Evolutionary conservation across 2,113 vertebrate genomes (phyloP).

Genomic region (Sylvilagus bachmani): DNA sequence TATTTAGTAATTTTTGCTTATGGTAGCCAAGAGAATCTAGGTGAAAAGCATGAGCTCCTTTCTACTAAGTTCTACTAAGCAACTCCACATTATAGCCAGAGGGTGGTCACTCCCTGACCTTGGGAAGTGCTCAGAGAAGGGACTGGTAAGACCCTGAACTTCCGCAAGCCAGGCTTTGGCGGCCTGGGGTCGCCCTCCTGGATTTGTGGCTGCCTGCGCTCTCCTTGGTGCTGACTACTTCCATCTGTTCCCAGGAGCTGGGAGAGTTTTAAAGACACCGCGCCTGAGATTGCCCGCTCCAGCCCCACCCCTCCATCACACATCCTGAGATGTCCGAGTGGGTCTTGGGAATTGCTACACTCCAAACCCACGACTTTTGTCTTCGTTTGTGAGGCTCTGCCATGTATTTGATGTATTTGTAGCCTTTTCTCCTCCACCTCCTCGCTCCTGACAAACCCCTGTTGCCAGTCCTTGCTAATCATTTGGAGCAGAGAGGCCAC

Average conservation of each 20-base stretch:
- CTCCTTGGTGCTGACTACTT: background rate
- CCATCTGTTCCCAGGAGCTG: background rate
- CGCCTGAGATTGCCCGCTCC: background rate
- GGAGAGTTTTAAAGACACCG: background rate
- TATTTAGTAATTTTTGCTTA: background rate
- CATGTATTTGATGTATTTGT: background rate
- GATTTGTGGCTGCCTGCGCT: background rate
- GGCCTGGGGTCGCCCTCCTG: fast-evolving
- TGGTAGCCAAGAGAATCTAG: background rate
- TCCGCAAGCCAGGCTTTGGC: background rate
- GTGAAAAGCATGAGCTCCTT: background rate
- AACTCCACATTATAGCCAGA: fast-evolving
- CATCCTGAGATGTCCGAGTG: fast-evolving
- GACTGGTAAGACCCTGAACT: too few species aligned
- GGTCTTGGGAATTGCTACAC: too few species aligned
- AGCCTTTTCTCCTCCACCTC: background rate
- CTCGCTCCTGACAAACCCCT: background rate
- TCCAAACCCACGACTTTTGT: background rate
- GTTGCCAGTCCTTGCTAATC: slow-evolving; percentile 30
- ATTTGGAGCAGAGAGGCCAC: background rate
- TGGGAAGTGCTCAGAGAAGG: background rate
- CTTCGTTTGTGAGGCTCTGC: background rate
- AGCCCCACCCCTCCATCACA: too few species aligned
- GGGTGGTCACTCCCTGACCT: background rate
- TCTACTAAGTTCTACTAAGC: background rate